Percentiles rank a stretch among this genome's conserved stretches.
These are phyloP conservation scores for Cromileptes altivelis DNA, from an alignment of 2,113 vertebrate species.

Conservation along the genomic window DNA sequence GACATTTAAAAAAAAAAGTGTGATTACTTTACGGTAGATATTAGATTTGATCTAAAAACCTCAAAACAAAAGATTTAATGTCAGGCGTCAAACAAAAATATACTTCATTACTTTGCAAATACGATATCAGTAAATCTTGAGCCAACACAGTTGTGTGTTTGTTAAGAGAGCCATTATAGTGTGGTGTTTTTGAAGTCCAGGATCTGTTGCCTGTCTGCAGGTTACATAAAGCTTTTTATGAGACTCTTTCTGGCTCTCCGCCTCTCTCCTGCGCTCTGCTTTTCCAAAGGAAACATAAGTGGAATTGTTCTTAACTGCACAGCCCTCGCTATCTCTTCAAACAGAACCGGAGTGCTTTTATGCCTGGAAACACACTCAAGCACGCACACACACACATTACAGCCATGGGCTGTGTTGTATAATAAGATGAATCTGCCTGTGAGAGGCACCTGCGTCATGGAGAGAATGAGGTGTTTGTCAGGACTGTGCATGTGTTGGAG, in stretches of 20 bases:
- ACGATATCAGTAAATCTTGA: not conserved
- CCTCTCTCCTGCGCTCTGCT: not conserved
- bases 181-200: not conserved
- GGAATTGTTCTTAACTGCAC: slow-evolving; percentile 52
- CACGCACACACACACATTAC: slow-evolving; percentile 15
- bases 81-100: not conserved
- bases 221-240: slow-evolving; percentile 62
- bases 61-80: not conserved
- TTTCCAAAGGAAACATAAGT: slow-evolving; percentile 60
- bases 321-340: slow-evolving; percentile 62
- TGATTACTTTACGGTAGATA: not conserved
- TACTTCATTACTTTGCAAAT: not conserved
- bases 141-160: not conserved
- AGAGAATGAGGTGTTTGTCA: slow-evolving; percentile 64
- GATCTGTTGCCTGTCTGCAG: slow-evolving; percentile 26
- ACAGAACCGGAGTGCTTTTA: slow-evolving; percentile 61
- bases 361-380: slow-evolving; percentile 44
- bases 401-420: slow-evolving; percentile 53
- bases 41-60: not conserved
- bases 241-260: slow-evolving; percentile 23
- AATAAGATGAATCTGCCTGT: slow-evolving; percentile 76
- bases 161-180: not conserved
- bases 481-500: slow-evolving; percentile 6
- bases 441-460: slow-evolving; percentile 76
- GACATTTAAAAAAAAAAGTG: not conserved